phyloP scores from a whole-genome alignment of 2,113 vertebrate genomes.

The Sylvietta virens region DNA sequence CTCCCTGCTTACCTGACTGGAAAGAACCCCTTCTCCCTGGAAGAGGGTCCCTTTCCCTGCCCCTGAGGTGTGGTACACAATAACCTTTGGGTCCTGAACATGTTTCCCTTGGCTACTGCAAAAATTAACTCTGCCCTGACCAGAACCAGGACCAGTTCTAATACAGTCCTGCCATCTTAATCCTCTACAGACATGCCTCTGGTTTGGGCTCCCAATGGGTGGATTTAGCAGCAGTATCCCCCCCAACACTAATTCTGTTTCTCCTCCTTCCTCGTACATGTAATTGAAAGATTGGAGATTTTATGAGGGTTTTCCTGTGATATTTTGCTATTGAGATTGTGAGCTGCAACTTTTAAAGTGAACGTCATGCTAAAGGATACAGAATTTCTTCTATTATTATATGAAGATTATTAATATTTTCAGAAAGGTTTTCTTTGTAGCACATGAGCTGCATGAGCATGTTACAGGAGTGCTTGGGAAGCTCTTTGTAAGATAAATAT shows the following conservation, averaged over 20 bases:
- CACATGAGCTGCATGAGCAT: rapidly evolving
- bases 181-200: not conserved
- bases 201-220: not conserved
- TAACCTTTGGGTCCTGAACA: not conserved
- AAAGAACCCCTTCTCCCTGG: not conserved
- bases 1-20: rapidly evolving
- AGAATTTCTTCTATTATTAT: not conserved
- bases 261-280: not conserved
- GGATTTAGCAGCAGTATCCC: not conserved
- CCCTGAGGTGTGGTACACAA: not conserved
- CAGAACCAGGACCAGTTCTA: rapidly evolving
- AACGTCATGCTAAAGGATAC: not conserved
- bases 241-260: not conserved
- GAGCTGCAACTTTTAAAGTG: not conserved
- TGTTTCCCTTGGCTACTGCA: not conserved
- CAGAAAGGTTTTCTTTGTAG: not conserved
- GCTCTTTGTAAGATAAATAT: not conserved
- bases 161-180: not conserved
- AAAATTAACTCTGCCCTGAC: not conserved
- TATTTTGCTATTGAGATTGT: not conserved
- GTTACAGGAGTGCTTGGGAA: not conserved
- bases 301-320: not conserved
- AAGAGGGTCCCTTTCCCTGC: not conserved
- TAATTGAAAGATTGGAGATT: not conserved
- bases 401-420: not conserved